Percentiles rank a stretch among this genome's conserved stretches.
phyloP scores from a whole-genome alignment of 1,140 invertebrate species.

The Hypothenemus hampei region DNA sequence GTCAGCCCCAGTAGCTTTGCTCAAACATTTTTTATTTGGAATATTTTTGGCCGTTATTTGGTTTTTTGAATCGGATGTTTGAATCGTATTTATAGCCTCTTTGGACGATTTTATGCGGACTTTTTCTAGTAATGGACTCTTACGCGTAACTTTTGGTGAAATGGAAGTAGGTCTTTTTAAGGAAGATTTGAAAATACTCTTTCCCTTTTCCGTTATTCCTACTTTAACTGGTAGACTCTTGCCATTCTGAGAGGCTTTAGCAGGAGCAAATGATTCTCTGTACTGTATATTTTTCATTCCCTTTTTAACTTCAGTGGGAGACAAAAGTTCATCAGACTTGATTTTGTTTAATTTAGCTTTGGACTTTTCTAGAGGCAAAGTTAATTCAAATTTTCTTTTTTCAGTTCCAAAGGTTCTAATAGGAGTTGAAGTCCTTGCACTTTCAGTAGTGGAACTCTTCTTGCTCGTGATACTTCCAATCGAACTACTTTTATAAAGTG shows the following conservation, averaged over 20 bases:
- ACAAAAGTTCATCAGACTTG: constrained; percentile 53
- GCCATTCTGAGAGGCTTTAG: constrained; percentile 41
- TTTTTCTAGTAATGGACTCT: constrained; percentile 29
- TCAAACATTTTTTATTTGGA: constrained; percentile 37
- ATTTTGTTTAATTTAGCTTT: constrained; percentile 46
- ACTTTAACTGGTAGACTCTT: constrained; percentile 45
- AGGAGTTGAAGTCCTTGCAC: constrained; percentile 38
- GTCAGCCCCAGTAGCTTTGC: constrained; percentile 32
- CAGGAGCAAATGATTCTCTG: constrained; percentile 45
- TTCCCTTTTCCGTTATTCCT: constrained; percentile 49
- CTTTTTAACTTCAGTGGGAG: constrained; percentile 56
- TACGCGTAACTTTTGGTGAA: constrained; percentile 15
- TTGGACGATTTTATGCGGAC: background rate
- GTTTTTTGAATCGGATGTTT: constrained; percentile 1
- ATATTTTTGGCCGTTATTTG: constrained; percentile 38
- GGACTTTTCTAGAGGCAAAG: too few species aligned
- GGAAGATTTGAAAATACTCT: constrained; percentile 40
- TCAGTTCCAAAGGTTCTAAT: constrained; percentile 47
- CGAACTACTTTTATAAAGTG: constrained; percentile 27
- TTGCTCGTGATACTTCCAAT: constrained; percentile 18
- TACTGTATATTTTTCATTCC: constrained; percentile 48
- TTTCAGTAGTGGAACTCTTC: constrained; percentile 22
- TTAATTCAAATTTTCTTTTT: constrained; percentile 38
- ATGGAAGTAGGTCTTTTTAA: constrained; percentile 9
- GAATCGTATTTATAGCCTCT: background rate